Evolutionary conservation across 2,888 invertebrate species (phyloP).

Genomic region (Rhamphomyia laevipes): DNA sequence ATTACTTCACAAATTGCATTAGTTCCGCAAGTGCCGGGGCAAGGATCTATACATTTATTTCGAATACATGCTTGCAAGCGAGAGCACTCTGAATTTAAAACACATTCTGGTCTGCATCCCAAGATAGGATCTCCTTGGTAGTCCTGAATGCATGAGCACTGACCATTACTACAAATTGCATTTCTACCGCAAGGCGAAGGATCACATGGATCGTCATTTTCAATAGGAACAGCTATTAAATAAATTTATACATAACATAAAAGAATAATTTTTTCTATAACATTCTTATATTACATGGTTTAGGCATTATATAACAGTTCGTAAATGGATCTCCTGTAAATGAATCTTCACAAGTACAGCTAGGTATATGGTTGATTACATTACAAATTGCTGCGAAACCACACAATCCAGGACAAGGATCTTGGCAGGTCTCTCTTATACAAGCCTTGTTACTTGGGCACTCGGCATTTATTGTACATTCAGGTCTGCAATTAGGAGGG

Average conservation of each 20-base stretch:
- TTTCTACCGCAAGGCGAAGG: conserved; percentile 77
- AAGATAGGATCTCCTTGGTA: conserved; percentile 68
- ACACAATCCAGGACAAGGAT: conserved; percentile 72
- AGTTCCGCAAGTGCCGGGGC: conserved; percentile 68
- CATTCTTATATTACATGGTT: conserved; percentile 29
- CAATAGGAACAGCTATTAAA: conserved; percentile 28
- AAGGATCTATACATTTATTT: conserved; percentile 70
- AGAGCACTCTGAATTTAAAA: conserved; percentile 70
- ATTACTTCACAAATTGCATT: conserved; percentile 49
- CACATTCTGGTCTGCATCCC: conserved; percentile 70
- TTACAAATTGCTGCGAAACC: conserved; percentile 50
- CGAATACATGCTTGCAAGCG: conserved; percentile 66
- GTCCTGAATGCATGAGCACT: conserved; percentile 63
- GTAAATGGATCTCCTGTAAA: conserved; percentile 62
- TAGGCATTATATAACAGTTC: conserved; percentile 35
- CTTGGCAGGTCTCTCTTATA: conserved; percentile 60
- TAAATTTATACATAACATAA: not conserved
- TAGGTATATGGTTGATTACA: conserved; percentile 61
- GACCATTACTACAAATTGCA: conserved; percentile 54
- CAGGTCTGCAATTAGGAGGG: conserved; percentile 67
- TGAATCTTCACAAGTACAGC: conserved; percentile 57
- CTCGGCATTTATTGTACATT: conserved; percentile 60
- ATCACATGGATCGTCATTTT: conserved; percentile 49
- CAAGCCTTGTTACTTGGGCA: conserved; percentile 66
- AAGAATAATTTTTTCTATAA: too few relatives aligned